Evolutionary conservation across 2,797 vertebrate genomes (phyloP).

Genomic region (Pseudotriccus pelzelni): DNA sequence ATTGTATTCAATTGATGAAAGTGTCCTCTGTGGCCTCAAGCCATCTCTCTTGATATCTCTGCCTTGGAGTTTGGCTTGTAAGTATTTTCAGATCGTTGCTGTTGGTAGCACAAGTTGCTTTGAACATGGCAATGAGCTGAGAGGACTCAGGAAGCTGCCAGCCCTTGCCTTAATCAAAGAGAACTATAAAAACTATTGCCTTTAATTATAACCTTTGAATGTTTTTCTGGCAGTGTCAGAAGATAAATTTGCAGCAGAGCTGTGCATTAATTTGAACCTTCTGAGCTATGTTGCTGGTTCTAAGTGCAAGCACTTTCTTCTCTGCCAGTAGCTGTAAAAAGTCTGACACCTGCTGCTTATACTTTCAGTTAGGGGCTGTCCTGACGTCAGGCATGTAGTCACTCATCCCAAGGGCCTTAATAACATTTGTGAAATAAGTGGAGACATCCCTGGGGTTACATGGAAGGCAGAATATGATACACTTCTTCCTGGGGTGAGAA

Average conservation of each 20-base stretch:
- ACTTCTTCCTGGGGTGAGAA: not conserved
- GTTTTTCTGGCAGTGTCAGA: conserved; percentile 6
- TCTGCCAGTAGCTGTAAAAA: not conserved
- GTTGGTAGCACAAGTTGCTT: not conserved
- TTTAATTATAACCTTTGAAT: not conserved
- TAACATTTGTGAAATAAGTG: not conserved
- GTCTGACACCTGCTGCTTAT: not conserved
- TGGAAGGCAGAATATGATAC: not conserved
- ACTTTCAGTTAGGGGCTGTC: not conserved
- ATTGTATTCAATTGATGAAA: not conserved
- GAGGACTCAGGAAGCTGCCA: not conserved
- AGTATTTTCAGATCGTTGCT: not conserved
- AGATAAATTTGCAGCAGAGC: not conserved
- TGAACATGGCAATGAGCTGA: not conserved
- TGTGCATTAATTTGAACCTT: not conserved
- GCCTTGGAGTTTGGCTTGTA: not conserved
- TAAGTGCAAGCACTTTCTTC: not conserved
- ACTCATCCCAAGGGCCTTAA: not conserved
- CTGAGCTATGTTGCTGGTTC: not conserved
- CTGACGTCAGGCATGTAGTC: not conserved
- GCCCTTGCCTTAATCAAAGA: conserved; percentile 40
- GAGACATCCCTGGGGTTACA: not conserved
- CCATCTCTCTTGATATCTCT: not conserved
- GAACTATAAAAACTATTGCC: not conserved
- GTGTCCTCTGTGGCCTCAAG: not conserved